Base-by-base conservation (phyloP, 2,888 invertebrate genomes). In the Mactromeris polynyma region DNA sequence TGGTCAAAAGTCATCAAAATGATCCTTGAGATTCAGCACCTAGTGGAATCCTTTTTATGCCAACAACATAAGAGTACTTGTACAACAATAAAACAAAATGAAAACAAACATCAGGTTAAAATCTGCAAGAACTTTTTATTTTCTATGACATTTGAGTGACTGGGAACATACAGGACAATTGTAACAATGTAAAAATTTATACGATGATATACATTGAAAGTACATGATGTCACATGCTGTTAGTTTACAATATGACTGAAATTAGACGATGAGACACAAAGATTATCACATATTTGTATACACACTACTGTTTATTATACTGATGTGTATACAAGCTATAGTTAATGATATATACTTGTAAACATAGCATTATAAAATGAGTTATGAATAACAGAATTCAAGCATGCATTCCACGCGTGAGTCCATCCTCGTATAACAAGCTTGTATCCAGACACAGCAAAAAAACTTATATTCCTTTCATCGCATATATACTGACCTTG, bases 211-310 rank as follows among this genome's bases (percentile, higher is more conserved):
- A 84, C 84, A 73, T 73, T 83, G 83, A 69, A 73, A 79, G 42
- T 42, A 42, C 40, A 80, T 51, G 46, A 80, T 31, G 80, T 19
- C 42, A 58, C 33, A 81, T 36, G 51, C 58, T 81, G 54, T 81
- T 51, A 54, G 78, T 54, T 83, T 84, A 84, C 78, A 81, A 54
- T 42, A 79, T 79, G 79, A 79, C 46, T 38, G 26, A 40, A 46
- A 40, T 40, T 42, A 89, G 86, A 69, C 80, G 79, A 79, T 90
- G 90, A 90, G 90, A 90, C 90, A 90, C 87, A 87, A 42, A 79
- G 58, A 78, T 85, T 87, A 87, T 85, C 87, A 87, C 82, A 85
- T 77, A 83, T 42, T 77, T 84, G 84, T 78, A 46, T 84, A 84
- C 77, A 84, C 54, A 54, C 84, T 54, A 54, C 51, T 42, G 73